phyloP scores from a whole-genome alignment of 2,888 invertebrate genomes.

The Barypeithes pellucidus region DNA sequence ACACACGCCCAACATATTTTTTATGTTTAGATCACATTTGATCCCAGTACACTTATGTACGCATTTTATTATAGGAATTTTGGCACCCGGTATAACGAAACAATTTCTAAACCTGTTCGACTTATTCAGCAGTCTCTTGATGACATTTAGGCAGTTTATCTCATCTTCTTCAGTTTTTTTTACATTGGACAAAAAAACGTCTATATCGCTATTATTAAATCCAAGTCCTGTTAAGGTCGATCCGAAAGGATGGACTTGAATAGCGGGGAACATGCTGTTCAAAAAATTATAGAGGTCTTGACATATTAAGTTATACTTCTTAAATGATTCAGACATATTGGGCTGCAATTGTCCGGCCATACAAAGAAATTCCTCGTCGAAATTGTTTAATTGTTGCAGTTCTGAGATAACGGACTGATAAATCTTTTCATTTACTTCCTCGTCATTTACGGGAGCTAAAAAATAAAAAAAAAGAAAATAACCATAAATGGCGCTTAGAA shows the following conservation, averaged over 20 bases:
- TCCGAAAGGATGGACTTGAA: conserved; percentile 77
- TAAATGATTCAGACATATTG: conserved; percentile 61
- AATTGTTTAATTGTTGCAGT: conserved; percentile 63
- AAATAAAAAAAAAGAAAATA: too few species aligned
- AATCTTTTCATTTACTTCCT: conserved; percentile 46
- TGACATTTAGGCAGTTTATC: conserved; percentile 55
- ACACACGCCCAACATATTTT: conserved; percentile 79
- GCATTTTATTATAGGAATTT: conserved; percentile 86
- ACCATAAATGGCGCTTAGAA: too few species aligned
- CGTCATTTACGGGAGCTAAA: conserved; percentile 44
- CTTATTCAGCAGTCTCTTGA: conserved; percentile 57
- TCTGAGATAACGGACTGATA: conserved; percentile 54
- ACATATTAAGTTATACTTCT: conserved; percentile 69
- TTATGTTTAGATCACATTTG: conserved; percentile 83
- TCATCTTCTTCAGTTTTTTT: conserved; percentile 59
- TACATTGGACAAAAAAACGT: conserved; percentile 77
- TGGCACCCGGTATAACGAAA: conserved; percentile 79
- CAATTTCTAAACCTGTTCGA: conserved; percentile 73
- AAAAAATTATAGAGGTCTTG: conserved; percentile 70
- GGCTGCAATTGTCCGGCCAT: conserved; percentile 69
- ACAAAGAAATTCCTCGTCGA: conserved; percentile 69
- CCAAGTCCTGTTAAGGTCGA: conserved; percentile 83
- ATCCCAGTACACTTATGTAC: conserved; percentile 76
- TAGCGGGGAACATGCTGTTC: conserved; percentile 69
- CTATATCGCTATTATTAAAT: conserved; percentile 82